A percentile compares a stretch with the other conserved stretches of the same genome.
These are phyloP conservation scores for Acanthosepion pharaonis DNA, from an alignment of 2,888 invertebrate genomes.

Conservation along the genomic window DNA sequence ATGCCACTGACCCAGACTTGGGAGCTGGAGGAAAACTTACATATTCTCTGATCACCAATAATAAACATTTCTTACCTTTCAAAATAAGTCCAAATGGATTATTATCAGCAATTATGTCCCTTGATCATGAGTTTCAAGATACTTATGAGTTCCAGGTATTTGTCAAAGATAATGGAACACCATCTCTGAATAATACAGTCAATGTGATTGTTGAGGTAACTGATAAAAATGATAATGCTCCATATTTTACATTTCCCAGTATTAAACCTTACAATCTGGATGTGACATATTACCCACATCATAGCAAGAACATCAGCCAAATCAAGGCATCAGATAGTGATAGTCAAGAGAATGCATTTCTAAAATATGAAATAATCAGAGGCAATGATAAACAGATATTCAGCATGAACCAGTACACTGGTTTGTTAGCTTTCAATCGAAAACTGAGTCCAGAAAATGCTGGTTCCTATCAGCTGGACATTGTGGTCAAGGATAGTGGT, in stretches of 20 bases:
- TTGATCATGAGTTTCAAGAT: not conserved
- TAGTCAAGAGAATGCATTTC: conserved; percentile 2
- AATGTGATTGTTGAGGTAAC: not conserved
- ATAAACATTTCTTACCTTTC: not conserved
- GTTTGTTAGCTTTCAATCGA: not conserved
- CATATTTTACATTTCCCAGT: conserved; percentile 2
- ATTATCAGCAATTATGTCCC: not conserved
- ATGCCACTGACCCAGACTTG: not conserved
- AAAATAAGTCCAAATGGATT: not conserved
- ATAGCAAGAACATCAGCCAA: not conserved
- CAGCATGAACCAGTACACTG: not conserved
- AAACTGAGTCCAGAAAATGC: not conserved
- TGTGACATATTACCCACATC: not conserved
- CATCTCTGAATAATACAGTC: not conserved
- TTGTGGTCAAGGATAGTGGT: not conserved
- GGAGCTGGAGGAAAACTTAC: not conserved
- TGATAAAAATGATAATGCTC: conserved; percentile 2
- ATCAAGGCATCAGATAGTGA: not conserved
- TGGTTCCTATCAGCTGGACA: not conserved
- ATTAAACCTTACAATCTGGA: not conserved
- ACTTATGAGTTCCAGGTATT: not conserved
- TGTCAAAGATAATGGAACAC: not conserved
- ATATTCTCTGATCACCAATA: not conserved
- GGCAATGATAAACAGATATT: not conserved
- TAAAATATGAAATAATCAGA: not conserved